Evolutionary conservation across 2,888 invertebrate species (phyloP).

Genomic region (Acrocyrtus sp.): DNA sequence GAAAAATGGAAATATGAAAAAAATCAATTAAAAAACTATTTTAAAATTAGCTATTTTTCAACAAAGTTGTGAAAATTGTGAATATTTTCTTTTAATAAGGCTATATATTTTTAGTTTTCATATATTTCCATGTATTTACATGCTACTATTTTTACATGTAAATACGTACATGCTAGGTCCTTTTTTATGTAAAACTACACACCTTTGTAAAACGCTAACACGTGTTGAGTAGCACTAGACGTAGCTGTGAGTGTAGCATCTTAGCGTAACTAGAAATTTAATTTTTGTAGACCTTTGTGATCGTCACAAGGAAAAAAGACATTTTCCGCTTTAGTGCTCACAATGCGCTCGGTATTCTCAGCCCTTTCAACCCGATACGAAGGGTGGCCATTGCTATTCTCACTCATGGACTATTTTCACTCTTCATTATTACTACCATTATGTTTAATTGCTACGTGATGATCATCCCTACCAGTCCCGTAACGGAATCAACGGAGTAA

Average conservation of each 20-base stretch:
- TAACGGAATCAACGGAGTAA: slow-evolving; percentile 98
- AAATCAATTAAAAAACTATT: no score
- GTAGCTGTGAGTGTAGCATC: neutral
- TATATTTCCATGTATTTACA: no score
- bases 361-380: slow-evolving; percentile 92
- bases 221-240: slow-evolving; percentile 76
- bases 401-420: slow-evolving; percentile 97
- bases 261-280: no score
- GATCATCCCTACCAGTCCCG: slow-evolving; percentile 96
- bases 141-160: no score
- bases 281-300: slow-evolving; percentile 92
- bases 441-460: slow-evolving; percentile 98
- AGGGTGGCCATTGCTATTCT: slow-evolving; percentile 97
- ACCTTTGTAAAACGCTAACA: no score
- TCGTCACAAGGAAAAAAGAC: slow-evolving; percentile 97
- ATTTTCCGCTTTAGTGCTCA: slow-evolving; percentile 99
- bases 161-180: neutral
- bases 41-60: no score
- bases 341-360: slow-evolving; percentile 93
- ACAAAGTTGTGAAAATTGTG: no score
- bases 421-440: slow-evolving; percentile 98
- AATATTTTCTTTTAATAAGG: no score
- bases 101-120: no score
- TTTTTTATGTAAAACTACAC: neutral
- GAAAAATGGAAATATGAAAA: no score